Percentiles rank a stretch among this genome's conserved stretches.
Evolutionary conservation across 2,888 invertebrate species (phyloP).

Genomic region (Cartodere bifasciata): DNA sequence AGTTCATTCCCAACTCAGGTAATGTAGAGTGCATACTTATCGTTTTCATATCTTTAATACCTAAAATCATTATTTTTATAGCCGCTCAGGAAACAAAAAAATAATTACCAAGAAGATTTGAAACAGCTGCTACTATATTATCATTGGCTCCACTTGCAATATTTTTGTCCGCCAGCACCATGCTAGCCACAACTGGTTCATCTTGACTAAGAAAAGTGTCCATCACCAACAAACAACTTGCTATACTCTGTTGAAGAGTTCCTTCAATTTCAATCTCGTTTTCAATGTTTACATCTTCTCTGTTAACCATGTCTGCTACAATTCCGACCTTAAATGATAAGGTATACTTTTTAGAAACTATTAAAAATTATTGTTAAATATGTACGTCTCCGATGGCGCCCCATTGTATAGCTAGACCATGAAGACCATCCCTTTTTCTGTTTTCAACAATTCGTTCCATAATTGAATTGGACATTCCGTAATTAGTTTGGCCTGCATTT

Average conservation of each 20-base stretch:
- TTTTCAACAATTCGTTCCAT: slow-evolving; percentile 1
- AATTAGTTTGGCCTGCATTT: slow-evolving; percentile 1
- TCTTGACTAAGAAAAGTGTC: not conserved
- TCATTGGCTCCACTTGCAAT: not conserved
- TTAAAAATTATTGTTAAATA: not conserved
- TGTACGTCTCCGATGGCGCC: slow-evolving; percentile 1
- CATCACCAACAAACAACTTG: not conserved
- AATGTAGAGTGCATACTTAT: too few relatives aligned
- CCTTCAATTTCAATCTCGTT: not conserved
- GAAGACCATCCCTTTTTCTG: slow-evolving; percentile 1
- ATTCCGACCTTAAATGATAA: not conserved
- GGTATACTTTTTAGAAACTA: not conserved
- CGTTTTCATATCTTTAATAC: too few relatives aligned
- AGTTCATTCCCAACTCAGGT: too few relatives aligned
- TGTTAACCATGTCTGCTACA: too few relatives aligned
- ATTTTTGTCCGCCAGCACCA: not conserved
- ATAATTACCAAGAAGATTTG: not conserved
- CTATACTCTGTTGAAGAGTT: slow-evolving; percentile 1
- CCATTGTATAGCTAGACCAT: not conserved
- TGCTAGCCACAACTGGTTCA: not conserved
- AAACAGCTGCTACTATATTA: not conserved
- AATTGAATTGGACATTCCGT: slow-evolving; percentile 1
- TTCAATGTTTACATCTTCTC: not conserved
- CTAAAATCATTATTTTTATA: too few relatives aligned
- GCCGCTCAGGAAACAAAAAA: too few relatives aligned